Base-by-base conservation (phyloP, 2,113 vertebrate species). In the Ascaphus truei region DNA sequence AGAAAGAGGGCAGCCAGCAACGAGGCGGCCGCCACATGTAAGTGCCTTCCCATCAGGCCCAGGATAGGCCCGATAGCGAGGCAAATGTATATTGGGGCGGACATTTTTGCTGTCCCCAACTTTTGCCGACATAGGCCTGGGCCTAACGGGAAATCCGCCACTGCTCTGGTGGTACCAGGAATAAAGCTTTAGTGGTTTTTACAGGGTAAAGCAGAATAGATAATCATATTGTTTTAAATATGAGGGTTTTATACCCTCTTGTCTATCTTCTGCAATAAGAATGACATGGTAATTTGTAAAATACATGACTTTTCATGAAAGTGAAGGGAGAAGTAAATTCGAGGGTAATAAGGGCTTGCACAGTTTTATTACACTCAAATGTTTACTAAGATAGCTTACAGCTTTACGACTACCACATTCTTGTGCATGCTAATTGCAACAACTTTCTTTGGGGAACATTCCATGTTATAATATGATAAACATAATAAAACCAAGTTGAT, bases 361-460 rank as follows among this genome's bases (percentile, higher is more conserved):
- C 16, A 18, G 39, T 67, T 45, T 67, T 67, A 47, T 67, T 57
- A 30, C 52, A 47, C 52, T 20, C 60, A 50, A 66, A 48, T 16
- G 20, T 36, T 68, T 59, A 50, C 30, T 25, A 13, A 5, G 11
- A 59, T 29, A 43, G 16, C 18, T 37, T 59, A 68, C 43, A 50
- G 20, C 26, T 31, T 55, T 50, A 16, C 29, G 20, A 36, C 9
- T 15, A 16, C 34, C 43, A 59, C 20, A 51, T 13, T 58, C n/a
- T 36, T 20, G 7, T 23, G 26, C 41, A n/a, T 7, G 33, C 33
- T 57, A 59, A 39, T 68, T 68, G 29, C 66, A 50, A 47, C 22
- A 37, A 60, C 60, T 68, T 68, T 27, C 55, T 68, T 22, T 29
- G 5, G 12, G 18, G 66, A 60, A 68, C 31, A 68, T 68, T 50